A percentile compares a stretch with the other conserved stretches of the same genome.
Evolutionary conservation across 2,113 vertebrate species (phyloP).

Genomic region (Leiothrix lutea): DNA sequence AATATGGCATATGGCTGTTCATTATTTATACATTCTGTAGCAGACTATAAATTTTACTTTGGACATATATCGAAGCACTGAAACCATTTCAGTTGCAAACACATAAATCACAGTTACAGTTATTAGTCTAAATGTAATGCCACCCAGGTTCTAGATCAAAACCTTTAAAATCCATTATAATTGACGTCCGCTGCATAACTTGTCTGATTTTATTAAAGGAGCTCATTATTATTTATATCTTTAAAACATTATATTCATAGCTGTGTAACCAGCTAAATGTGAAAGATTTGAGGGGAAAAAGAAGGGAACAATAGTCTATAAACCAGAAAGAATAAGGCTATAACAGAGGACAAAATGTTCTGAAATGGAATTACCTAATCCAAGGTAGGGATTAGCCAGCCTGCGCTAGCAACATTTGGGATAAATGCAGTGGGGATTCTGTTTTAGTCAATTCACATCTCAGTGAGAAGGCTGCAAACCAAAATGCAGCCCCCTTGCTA

Average conservation of each 20-base stretch:
- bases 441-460: background rate
- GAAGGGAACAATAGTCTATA: background rate
- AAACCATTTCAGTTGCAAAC: slow-evolving; percentile 79
- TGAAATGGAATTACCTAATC: slow-evolving; percentile 22
- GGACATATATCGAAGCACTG: slow-evolving; percentile 77
- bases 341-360: slow-evolving; percentile 3
- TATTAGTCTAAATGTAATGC: slow-evolving; percentile 82
- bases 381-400: background rate
- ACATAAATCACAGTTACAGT: slow-evolving; percentile 82
- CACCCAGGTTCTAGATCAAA: slow-evolving; percentile 81
- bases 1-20: slow-evolving; percentile 81
- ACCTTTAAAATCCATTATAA: slow-evolving; percentile 81
- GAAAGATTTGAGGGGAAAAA: slow-evolving; percentile 16
- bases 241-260: slow-evolving; percentile 61
- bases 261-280: slow-evolving; percentile 46
- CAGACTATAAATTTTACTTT: slow-evolving; percentile 83
- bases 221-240: slow-evolving; percentile 80
- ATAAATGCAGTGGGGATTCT: background rate
- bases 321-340: background rate
- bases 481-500: background rate
- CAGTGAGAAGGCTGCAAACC: background rate
- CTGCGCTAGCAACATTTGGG: background rate
- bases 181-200: slow-evolving; percentile 76
- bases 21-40: slow-evolving; percentile 85
- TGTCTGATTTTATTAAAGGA: slow-evolving; percentile 78